phyloP scores from a whole-genome alignment of 2,797 vertebrate species.

The Sebastes itinus region DNA sequence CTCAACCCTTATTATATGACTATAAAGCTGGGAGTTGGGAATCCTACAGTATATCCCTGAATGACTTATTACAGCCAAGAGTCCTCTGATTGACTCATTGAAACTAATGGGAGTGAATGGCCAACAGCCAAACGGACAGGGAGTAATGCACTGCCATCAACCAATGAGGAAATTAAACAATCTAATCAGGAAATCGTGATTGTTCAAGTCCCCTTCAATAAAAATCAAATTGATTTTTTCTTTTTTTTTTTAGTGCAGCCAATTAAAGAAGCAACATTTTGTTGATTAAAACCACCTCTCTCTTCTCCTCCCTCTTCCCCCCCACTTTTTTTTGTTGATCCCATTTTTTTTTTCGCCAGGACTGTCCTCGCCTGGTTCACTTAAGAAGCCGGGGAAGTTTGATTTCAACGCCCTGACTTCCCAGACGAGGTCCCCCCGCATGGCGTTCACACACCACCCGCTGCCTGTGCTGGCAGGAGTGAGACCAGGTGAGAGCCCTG shows the following conservation, averaged over 20 bases:
- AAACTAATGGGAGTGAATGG: slow-evolving; percentile 31
- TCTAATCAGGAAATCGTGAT: slow-evolving; percentile 50
- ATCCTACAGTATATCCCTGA: slow-evolving; percentile 25
- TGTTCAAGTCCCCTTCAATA: slow-evolving; percentile 61
- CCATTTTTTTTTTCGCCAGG: slow-evolving; percentile 83
- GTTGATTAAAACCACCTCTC: slow-evolving; percentile 79
- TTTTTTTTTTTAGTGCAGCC: slow-evolving; percentile 51
- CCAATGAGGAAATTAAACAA: slow-evolving; percentile 45
- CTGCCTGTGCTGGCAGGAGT: slow-evolving; percentile 97
- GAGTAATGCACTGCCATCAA: slow-evolving; percentile 43
- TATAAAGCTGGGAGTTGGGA: slow-evolving; percentile 40
- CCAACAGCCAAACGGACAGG: slow-evolving; percentile 34
- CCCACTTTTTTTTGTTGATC: slow-evolving; percentile 73
- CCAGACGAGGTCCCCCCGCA: slow-evolving; percentile 94
- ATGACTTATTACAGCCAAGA: slow-evolving; percentile 25
- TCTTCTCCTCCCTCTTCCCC: slow-evolving; percentile 71
- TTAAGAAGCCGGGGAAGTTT: slow-evolving; percentile 99
- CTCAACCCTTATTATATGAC: slow-evolving; percentile 15
- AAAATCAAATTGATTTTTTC: slow-evolving; percentile 31
- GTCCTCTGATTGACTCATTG: slow-evolving; percentile 41
- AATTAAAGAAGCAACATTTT: slow-evolving; percentile 67
- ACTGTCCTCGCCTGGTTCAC: slow-evolving; percentile 88
- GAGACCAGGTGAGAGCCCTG: slow-evolving; percentile 94
- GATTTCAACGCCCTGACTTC: slow-evolving; percentile 96
- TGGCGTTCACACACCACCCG: slow-evolving; percentile 98